Conservation (phyloP, 2,113 vertebrate species). For the Nesogale talazaci region DNA sequence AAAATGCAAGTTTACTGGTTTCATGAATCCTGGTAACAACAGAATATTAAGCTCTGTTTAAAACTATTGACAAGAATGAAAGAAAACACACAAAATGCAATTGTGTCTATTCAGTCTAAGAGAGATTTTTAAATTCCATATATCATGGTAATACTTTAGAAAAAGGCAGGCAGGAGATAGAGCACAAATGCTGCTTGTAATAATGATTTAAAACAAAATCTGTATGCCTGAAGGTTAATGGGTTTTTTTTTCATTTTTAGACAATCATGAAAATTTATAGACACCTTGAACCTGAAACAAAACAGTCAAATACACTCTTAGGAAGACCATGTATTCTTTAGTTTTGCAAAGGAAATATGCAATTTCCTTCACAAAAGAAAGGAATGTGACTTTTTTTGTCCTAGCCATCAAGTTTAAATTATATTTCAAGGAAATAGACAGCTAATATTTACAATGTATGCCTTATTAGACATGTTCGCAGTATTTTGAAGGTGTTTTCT, state of each 20-base stretch:
- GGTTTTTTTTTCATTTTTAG: slow-evolving; percentile 37
- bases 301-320: slow-evolving; percentile 44
- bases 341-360: slow-evolving; percentile 68
- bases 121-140: neutral
- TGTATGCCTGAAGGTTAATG: neutral
- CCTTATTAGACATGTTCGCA: slow-evolving; percentile 62
- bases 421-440: slow-evolving; percentile 29
- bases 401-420: slow-evolving; percentile 67
- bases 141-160: slow-evolving; percentile 6
- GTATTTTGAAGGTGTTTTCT: slow-evolving; percentile 56
- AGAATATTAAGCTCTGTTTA: neutral
- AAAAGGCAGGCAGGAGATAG: neutral
- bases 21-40: neutral
- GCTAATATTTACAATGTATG: slow-evolving; percentile 57
- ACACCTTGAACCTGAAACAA: slow-evolving; percentile 66
- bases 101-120: neutral
- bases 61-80: neutral
- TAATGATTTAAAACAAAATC: neutral
- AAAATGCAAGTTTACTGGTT: neutral
- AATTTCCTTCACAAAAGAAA: slow-evolving; percentile 68
- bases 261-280: slow-evolving; percentile 58
- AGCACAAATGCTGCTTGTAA: neutral
- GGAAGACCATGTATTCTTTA: slow-evolving; percentile 23
- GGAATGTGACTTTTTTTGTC: slow-evolving; percentile 67
- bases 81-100: neutral